Percentiles rank a stretch among this genome's conserved stretches.
These are phyloP conservation scores for Mycalesis mineus DNA, from an alignment of 2,888 invertebrate species.

Conservation along the genomic window DNA sequence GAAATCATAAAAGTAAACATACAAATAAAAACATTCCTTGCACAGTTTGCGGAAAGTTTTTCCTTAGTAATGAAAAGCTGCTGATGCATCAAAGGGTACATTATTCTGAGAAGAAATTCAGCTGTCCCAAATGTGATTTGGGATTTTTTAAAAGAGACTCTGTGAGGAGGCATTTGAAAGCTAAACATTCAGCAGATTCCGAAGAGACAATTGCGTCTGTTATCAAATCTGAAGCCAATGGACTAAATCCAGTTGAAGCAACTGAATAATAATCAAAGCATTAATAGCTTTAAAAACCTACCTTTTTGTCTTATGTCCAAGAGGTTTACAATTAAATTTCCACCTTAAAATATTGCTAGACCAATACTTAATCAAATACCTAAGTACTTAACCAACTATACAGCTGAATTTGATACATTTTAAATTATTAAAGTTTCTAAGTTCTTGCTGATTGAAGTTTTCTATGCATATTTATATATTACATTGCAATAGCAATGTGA, in stretches of 20 bases:
- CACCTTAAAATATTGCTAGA: too few species aligned
- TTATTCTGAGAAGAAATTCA: conserved; percentile 45
- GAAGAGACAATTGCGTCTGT: conserved; percentile 11
- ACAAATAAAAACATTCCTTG: conserved; percentile 47
- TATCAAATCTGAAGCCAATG: conserved; percentile 16
- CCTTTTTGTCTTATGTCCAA: too few species aligned
- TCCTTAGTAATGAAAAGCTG: conserved; percentile 44
- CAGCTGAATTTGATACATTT: too few species aligned
- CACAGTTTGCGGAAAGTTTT: conserved; percentile 52
- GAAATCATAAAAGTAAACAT: conserved; percentile 49
- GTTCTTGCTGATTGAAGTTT: too few species aligned
- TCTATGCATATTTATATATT: too few species aligned
- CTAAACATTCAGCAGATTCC: conserved; percentile 25
- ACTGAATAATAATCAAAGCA: too few species aligned
- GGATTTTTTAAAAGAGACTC: conserved; percentile 44
- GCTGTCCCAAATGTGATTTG: conserved; percentile 50
- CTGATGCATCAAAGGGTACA: conserved; percentile 49
- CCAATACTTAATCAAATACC: too few species aligned
- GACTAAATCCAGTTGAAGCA: neutral
- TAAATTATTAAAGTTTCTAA: too few species aligned
- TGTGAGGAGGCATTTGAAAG: conserved; percentile 36
- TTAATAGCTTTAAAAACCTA: too few species aligned
- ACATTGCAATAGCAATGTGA: too few species aligned
- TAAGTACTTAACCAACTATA: too few species aligned
- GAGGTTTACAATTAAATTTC: too few species aligned